Percentiles rank a stretch among this genome's conserved stretches.
Evolutionary conservation across 2,888 invertebrate species (phyloP).

Genomic region (Apoda limacodes): DNA sequence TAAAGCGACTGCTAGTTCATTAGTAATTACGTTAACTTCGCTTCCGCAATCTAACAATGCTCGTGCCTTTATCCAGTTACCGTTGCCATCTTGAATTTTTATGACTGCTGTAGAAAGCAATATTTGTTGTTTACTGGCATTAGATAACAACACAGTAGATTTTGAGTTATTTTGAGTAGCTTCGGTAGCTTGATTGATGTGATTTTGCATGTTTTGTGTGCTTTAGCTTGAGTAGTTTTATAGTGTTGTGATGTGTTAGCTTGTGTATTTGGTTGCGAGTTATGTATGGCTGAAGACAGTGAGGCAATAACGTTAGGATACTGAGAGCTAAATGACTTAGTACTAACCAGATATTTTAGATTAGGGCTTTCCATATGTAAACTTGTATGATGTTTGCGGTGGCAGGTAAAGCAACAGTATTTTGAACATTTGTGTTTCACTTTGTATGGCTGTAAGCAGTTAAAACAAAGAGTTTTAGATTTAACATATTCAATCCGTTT

Average conservation of each 20-base stretch:
- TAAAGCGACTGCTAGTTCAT: background rate
- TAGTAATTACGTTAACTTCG: constrained; percentile 1
- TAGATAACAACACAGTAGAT: no score
- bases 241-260: no score
- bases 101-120: constrained; percentile 2
- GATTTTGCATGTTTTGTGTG: background rate
- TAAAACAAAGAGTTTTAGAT: constrained; percentile 2
- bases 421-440: background rate
- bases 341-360: no score
- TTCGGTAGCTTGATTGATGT: no score
- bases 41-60: constrained; percentile 1
- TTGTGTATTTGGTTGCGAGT: no score
- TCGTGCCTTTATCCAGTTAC: background rate
- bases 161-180: no score
- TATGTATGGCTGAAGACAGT: no score
- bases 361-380: background rate
- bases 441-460: constrained; percentile 1
- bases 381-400: background rate
- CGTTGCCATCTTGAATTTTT: background rate
- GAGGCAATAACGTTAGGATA: no score
- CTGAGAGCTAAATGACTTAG: no score
- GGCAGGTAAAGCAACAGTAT: background rate
- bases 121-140: no score
- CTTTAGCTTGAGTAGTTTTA: background rate
- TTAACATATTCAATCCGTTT: constrained; percentile 1